Conservation (phyloP, 2,797 vertebrate species). For the Anniella stebbinsi region DNA sequence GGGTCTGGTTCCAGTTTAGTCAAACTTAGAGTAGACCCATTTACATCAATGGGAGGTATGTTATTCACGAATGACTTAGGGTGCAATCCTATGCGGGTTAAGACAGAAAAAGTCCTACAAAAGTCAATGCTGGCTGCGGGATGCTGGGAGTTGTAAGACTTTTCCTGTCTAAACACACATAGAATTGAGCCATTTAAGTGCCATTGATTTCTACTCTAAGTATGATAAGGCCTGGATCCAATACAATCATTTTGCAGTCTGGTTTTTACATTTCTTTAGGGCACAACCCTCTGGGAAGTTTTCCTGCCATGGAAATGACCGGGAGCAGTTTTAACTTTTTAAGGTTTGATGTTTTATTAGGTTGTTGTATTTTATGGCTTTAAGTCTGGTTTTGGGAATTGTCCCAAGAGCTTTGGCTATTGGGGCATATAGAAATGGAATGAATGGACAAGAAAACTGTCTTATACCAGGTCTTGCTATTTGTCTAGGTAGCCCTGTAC, state of each 20-base stretch:
- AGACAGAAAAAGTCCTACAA: no score
- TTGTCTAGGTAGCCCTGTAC: neutral
- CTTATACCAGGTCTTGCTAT: neutral
- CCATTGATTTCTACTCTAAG: neutral
- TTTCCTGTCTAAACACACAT: no score
- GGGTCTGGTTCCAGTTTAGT: neutral
- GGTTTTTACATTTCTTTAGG: neutral
- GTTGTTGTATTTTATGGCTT: no score
- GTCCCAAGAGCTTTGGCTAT: no score
- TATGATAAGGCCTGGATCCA: neutral
- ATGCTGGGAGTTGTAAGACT: no score
- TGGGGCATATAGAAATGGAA: no score
- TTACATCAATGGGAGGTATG: neutral
- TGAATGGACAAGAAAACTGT: neutral
- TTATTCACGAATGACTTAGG: neutral
- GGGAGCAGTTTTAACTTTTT: no score
- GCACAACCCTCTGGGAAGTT: neutral
- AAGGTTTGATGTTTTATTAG: no score
- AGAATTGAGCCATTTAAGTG: no score
- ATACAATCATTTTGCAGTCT: neutral
- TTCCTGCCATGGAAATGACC: neutral
- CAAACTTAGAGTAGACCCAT: neutral
- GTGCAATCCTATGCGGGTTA: no score
- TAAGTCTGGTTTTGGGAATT: no score
- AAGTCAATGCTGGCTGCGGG: no score